phyloP scores from a whole-genome alignment of 2,888 invertebrate genomes.

The Diabrotica balteata region DNA sequence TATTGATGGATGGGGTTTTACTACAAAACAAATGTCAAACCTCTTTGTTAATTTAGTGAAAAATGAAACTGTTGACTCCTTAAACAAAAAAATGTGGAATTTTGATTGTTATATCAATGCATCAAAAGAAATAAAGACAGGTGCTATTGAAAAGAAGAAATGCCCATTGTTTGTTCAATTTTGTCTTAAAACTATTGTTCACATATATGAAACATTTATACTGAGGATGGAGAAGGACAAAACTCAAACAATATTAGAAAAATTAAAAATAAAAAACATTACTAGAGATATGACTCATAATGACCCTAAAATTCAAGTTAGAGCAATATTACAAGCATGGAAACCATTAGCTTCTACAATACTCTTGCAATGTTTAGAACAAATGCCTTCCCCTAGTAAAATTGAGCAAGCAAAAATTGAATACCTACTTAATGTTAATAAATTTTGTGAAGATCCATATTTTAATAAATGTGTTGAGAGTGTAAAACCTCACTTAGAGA shows the following conservation, averaged over 20 bases:
- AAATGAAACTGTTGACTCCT: conserved; percentile 69
- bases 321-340: conserved; percentile 88
- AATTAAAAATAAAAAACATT: conserved; percentile 77
- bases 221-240: conserved; percentile 79
- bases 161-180: conserved; percentile 93
- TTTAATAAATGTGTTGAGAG: conserved; percentile 74
- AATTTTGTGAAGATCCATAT: conserved; percentile 66
- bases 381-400: conserved; percentile 83
- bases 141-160: conserved; percentile 91
- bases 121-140: conserved; percentile 85
- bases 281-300: conserved; percentile 79
- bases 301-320: conserved; percentile 79
- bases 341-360: conserved; percentile 83
- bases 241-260: conserved; percentile 73
- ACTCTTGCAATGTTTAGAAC: conserved; percentile 80
- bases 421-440: conserved; percentile 77
- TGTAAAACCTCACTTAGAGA: conserved; percentile 51
- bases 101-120: conserved; percentile 84
- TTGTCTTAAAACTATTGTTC: conserved; percentile 89
- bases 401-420: conserved; percentile 81
- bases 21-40: conserved; percentile 58
- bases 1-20: conserved; percentile 92
- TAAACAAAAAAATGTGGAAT: conserved; percentile 90
- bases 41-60: conserved; percentile 57
- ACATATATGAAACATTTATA: conserved; percentile 84